Evolutionary conservation across 2,113 vertebrate genomes (phyloP).

Genomic region (Dasyprocta punctata): DNA sequence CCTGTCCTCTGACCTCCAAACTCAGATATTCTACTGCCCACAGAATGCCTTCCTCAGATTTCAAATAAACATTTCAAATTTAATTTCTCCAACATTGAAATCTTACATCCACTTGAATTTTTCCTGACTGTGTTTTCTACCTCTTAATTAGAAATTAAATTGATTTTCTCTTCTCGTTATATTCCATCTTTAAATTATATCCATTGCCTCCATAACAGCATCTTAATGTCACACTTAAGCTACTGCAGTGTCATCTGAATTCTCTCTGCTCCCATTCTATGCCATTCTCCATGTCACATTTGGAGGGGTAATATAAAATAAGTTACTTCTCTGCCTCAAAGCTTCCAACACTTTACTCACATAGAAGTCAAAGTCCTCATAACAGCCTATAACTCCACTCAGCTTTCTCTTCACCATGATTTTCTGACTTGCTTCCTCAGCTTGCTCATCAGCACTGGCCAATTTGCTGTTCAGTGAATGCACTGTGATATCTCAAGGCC

Average conservation of each 20-base stretch:
- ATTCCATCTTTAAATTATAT: neutral
- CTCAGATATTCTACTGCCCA: neutral
- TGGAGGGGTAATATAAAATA: neutral
- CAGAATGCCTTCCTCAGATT: neutral
- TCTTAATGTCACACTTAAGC: neutral
- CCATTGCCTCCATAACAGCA: neutral
- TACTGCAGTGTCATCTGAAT: neutral
- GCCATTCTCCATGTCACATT: neutral
- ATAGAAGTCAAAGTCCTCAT: neutral
- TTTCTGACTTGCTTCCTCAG: neutral
- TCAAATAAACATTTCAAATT: neutral
- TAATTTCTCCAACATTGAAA: neutral
- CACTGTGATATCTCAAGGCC: neutral
- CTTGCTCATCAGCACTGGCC: no score
- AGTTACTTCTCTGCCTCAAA: neutral
- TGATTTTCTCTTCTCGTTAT: neutral
- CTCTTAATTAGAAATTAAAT: neutral
- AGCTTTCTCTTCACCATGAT: neutral
- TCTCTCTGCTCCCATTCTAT: neutral
- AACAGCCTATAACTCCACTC: neutral
- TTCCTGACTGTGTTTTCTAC: neutral
- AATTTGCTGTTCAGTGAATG: neutral
- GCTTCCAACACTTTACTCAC: neutral
- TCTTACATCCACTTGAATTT: neutral
- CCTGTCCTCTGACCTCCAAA: neutral